Conservation (phyloP, 2,888 invertebrate genomes). For the Byasa hedistus region DNA sequence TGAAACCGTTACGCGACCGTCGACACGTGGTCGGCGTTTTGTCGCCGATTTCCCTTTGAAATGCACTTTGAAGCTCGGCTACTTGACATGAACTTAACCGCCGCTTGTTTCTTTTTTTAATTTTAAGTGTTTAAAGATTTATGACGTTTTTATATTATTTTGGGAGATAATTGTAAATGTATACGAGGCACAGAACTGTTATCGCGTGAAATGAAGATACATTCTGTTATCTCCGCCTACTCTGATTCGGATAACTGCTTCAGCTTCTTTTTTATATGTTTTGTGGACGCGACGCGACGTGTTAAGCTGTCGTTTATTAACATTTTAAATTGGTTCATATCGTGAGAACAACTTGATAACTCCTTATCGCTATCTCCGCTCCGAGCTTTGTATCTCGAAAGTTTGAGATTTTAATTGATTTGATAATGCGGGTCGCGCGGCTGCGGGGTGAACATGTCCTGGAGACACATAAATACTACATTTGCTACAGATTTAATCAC, state of each 20-base stretch:
- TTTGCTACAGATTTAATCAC: neutral
- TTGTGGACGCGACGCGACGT: neutral
- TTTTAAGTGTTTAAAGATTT: too few relatives aligned
- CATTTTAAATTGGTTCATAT: constrained; percentile 13
- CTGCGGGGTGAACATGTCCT: constrained; percentile 28
- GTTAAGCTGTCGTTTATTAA: constrained; percentile 9
- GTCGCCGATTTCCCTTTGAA: constrained; percentile 41
- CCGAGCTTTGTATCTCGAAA: constrained; percentile 39
- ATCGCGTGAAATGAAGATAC: too few relatives aligned
- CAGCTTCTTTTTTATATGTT: neutral
- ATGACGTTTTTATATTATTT: too few relatives aligned
- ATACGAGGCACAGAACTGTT: too few relatives aligned
- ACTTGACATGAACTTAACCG: too few relatives aligned
- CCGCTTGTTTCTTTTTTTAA: too few relatives aligned
- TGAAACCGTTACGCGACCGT: too few relatives aligned
- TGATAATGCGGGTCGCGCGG: constrained; percentile 29
- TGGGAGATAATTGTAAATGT: too few relatives aligned
- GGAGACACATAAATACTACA: too few relatives aligned
- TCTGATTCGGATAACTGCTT: neutral
- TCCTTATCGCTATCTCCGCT: constrained; percentile 23
- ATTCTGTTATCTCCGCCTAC: neutral
- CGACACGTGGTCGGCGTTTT: constrained; percentile 62
- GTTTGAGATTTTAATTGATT: constrained; percentile 45
- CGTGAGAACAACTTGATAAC: constrained; percentile 37
- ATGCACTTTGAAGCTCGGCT: neutral